Conservation (phyloP, 2,888 invertebrate genomes). For the Drosophila melanosoma region DNA sequence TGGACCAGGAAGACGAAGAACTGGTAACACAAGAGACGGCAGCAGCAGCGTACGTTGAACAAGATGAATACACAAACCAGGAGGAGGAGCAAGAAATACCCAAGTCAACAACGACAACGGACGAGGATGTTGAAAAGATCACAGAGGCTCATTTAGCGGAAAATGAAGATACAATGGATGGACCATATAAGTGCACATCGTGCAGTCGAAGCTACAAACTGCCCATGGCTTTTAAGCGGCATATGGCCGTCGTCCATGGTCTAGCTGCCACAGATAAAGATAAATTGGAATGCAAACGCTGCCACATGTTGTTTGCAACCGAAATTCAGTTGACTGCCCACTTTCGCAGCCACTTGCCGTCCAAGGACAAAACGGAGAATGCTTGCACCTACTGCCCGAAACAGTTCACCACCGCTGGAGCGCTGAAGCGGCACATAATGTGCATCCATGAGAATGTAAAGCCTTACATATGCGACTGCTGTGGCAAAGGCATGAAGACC, state of each 20-base stretch:
- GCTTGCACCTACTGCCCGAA: slow-evolving; percentile 73
- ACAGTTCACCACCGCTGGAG: slow-evolving; percentile 68
- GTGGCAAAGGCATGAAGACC: slow-evolving; percentile 85
- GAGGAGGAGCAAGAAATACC: slow-evolving; percentile 12
- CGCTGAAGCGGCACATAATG: slow-evolving; percentile 75
- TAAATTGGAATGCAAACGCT: slow-evolving; percentile 55
- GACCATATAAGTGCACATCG: slow-evolving; percentile 41
- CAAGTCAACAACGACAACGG: slow-evolving; percentile 8
- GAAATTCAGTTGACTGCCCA: slow-evolving; percentile 56
- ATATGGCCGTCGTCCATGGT: slow-evolving; percentile 64
- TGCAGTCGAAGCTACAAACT: slow-evolving; percentile 58
- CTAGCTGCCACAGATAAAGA: slow-evolving; percentile 41
- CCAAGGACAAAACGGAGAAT: slow-evolving; percentile 59
- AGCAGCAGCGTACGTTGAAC: slow-evolving; percentile 26
- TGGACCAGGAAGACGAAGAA: slow-evolving; percentile 21
- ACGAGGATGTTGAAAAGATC: slow-evolving; percentile 13
- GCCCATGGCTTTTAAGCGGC: slow-evolving; percentile 56
- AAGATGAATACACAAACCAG: slow-evolving; percentile 19
- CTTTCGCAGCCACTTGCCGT: slow-evolving; percentile 65
- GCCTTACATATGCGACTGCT: slow-evolving; percentile 85
- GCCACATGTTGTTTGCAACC: slow-evolving; percentile 52
- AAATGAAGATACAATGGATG: slow-evolving; percentile 2
- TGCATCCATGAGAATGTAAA: slow-evolving; percentile 83
- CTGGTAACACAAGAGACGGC: slow-evolving; percentile 10
- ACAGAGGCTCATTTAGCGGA: not conserved